Evolutionary conservation across 2,888 invertebrate genomes (phyloP).

Genomic region (Stenchaetothrips biformis): DNA sequence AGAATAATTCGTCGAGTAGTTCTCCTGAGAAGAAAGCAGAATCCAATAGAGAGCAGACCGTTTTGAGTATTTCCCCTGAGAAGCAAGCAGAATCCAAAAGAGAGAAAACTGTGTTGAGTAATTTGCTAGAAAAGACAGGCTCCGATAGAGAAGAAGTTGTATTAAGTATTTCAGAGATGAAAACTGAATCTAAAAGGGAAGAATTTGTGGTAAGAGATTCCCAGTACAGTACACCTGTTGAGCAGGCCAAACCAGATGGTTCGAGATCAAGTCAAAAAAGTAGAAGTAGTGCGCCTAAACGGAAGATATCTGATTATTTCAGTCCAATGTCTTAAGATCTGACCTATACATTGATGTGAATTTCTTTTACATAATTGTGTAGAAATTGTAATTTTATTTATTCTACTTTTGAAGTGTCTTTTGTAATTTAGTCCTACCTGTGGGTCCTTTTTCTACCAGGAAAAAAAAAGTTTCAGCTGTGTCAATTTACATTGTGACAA

Average conservation of each 20-base stretch:
- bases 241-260: too few relatives aligned
- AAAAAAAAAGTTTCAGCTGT: too few relatives aligned
- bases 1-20: too few relatives aligned
- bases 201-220: background rate
- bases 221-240: background rate
- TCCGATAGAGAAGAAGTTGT: too few relatives aligned
- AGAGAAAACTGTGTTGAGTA: too few relatives aligned
- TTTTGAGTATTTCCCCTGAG: too few relatives aligned
- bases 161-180: background rate
- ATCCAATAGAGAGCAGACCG: too few relatives aligned
- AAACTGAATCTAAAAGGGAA: background rate
- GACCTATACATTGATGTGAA: background rate
- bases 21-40: too few relatives aligned
- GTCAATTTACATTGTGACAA: too few relatives aligned
- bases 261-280: too few relatives aligned
- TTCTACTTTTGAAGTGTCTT: background rate
- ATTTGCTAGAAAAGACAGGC: too few relatives aligned
- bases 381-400: background rate
- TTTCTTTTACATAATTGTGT: background rate
- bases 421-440: background rate
- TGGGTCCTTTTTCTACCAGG: background rate
- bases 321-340: background rate
- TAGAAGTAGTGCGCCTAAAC: background rate
- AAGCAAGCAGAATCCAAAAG: too few relatives aligned
- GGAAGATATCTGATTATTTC: conserved; percentile 9